Evolutionary conservation across 2,888 invertebrate genomes (phyloP).

Genomic region (Drosophila austrosaltans): DNA sequence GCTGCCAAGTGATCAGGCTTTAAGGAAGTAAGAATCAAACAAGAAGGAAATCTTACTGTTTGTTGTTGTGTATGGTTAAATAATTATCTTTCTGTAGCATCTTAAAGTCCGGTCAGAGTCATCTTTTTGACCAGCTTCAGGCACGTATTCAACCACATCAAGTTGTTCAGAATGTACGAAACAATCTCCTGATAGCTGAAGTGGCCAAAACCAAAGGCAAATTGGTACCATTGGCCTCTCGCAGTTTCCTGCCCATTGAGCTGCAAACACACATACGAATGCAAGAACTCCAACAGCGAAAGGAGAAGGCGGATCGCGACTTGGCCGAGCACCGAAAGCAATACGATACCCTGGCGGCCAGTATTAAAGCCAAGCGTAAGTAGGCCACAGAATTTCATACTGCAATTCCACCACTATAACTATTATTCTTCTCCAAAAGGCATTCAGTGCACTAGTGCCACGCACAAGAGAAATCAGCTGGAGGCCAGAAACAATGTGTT

Average conservation of each 20-base stretch:
- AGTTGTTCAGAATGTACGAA: slow-evolving; percentile 74
- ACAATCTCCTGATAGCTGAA: slow-evolving; percentile 80
- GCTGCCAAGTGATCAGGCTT: slow-evolving; percentile 78
- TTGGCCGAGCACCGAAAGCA: slow-evolving; percentile 65
- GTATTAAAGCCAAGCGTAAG: slow-evolving; percentile 80
- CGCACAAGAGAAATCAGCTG: slow-evolving; percentile 67
- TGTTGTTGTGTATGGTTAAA: slow-evolving; percentile 2
- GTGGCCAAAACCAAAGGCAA: slow-evolving; percentile 73
- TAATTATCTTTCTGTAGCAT: slow-evolving; percentile 64
- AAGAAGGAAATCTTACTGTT: neutral
- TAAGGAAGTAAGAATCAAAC: slow-evolving; percentile 76
- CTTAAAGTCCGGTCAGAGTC: slow-evolving; percentile 80
- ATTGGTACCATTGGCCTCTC: slow-evolving; percentile 70
- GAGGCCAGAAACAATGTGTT: slow-evolving; percentile 70
- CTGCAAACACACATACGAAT: slow-evolving; percentile 77
- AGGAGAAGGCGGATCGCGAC: slow-evolving; percentile 51
- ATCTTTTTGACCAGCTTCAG: slow-evolving; percentile 77
- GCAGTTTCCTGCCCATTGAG: slow-evolving; percentile 76
- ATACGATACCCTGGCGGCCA: slow-evolving; percentile 67
- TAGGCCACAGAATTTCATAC: neutral
- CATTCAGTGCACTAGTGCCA: slow-evolving; percentile 74
- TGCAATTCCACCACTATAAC: too few species aligned
- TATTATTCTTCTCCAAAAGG: slow-evolving; percentile 52
- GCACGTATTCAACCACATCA: slow-evolving; percentile 78
- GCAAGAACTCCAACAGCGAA: slow-evolving; percentile 69